These are phyloP conservation scores for Pantala flavescens DNA, from an alignment of 1,140 invertebrate genomes.

Conservation along the genomic window DNA sequence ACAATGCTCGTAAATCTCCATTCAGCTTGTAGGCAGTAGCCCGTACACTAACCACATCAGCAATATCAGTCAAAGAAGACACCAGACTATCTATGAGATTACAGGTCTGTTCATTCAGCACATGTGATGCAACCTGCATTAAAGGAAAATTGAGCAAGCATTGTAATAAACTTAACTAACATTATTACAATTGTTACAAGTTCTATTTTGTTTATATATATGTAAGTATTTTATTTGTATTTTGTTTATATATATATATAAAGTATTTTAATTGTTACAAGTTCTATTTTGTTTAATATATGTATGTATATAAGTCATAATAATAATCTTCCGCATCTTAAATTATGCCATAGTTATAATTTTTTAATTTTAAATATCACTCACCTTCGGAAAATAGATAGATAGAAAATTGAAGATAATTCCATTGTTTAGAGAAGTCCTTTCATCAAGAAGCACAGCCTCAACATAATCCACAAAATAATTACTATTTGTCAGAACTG, in stretches of 20 bases:
- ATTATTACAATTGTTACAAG: no score
- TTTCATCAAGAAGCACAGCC: constrained; percentile 66
- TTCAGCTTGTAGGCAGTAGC: constrained; percentile 40
- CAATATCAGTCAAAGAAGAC: constrained; percentile 40
- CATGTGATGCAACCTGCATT: constrained; percentile 43
- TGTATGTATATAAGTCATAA: no score
- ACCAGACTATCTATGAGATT: constrained; percentile 46
- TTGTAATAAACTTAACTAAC: not conserved
- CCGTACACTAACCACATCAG: constrained; percentile 39
- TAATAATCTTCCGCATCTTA: no score
- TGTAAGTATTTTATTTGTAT: no score
- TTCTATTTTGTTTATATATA: no score
- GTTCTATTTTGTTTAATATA: no score
- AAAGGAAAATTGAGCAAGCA: constrained; percentile 11
- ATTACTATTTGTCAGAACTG: constrained; percentile 62
- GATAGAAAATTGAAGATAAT: constrained; percentile 71
- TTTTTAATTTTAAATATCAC: not conserved
- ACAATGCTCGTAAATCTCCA: constrained; percentile 42
- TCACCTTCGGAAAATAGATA: constrained; percentile 72
- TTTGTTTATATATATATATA: no score
- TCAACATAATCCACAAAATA: constrained; percentile 77
- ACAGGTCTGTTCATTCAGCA: constrained; percentile 47
- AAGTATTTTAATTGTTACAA: no score
- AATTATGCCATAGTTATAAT: no score
- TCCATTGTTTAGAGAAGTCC: constrained; percentile 61